Evolutionary conservation across 2,113 vertebrate species (phyloP).

Genomic region (Pseudorhombus dupliciocellatus): DNA sequence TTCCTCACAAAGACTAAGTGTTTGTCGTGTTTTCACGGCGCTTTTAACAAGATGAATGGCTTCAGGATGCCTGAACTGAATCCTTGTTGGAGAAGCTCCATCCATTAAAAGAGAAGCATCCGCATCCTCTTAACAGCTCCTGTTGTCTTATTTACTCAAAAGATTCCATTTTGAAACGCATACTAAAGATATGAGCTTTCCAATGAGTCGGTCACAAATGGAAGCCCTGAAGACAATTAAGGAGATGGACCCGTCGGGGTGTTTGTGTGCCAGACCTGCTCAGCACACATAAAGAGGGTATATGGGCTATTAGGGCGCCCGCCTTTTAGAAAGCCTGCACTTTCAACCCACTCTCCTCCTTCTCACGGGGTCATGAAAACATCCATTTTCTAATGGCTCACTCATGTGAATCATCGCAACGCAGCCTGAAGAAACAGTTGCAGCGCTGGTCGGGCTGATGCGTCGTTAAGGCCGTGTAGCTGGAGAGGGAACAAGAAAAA

Average conservation of each 20-base stretch:
- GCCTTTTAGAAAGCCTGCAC: conserved; percentile 48
- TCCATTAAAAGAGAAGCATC: conserved; percentile 26
- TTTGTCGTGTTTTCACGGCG: conserved; percentile 64
- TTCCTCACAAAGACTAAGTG: conserved; percentile 55
- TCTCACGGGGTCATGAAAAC: conserved; percentile 61
- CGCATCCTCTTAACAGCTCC: conserved; percentile 15
- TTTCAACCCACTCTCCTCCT: conserved; percentile 57
- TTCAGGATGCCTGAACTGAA: conserved; percentile 44
- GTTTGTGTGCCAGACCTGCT: neutral
- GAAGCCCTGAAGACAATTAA: conserved; percentile 28
- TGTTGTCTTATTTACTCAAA: conserved; percentile 28
- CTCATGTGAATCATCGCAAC: conserved; percentile 64
- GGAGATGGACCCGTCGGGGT: conserved; percentile 23
- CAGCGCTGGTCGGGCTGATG: conserved; percentile 30
- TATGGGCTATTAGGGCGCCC: conserved; percentile 38
- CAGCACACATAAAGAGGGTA: conserved; percentile 13
- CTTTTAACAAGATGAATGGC: conserved; percentile 66
- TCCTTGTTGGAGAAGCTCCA: conserved; percentile 31
- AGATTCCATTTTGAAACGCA: conserved; percentile 23
- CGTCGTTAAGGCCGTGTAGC: conserved; percentile 50
- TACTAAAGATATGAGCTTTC: conserved; percentile 13
- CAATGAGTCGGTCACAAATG: neutral
- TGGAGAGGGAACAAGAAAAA: neutral
- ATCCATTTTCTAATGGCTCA: conserved; percentile 67
- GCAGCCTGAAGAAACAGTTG: conserved; percentile 50